A percentile compares a stretch with the other conserved stretches of the same genome.
These are phyloP conservation scores for Lasioglossum baleicum DNA, from an alignment of 1,140 invertebrate species.

Conservation along the genomic window DNA sequence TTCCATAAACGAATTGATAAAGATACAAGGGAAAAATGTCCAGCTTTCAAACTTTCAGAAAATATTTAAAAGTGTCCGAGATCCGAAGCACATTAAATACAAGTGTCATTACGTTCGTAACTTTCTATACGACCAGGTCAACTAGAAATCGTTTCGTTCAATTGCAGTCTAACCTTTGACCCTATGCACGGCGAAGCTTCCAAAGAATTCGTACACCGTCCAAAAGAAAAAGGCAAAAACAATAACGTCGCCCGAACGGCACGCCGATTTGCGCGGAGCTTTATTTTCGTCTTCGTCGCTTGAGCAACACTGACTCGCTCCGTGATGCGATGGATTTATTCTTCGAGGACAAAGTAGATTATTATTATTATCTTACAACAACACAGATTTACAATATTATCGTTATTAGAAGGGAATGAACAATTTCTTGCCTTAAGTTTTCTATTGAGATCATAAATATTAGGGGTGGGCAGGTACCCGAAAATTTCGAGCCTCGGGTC, in stretches of 20 bases:
- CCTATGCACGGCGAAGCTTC: slow-evolving; percentile 2
- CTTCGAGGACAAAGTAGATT: neutral
- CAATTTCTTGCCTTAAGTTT: too few relatives aligned
- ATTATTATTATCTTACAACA: too few relatives aligned
- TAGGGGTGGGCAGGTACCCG: too few relatives aligned
- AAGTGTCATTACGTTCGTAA: neutral
- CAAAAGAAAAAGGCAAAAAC: neutral
- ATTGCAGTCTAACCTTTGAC: slow-evolving; percentile 23
- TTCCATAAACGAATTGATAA: too few relatives aligned
- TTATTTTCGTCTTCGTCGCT: slow-evolving; percentile 57
- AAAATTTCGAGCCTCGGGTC: too few relatives aligned
- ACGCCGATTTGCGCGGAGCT: slow-evolving; percentile 33
- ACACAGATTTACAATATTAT: too few relatives aligned
- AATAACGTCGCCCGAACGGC: neutral
- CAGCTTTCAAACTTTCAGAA: too few relatives aligned
- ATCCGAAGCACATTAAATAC: neutral
- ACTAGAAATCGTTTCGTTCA: slow-evolving; percentile 28
- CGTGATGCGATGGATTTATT: slow-evolving; percentile 69
- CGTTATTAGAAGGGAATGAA: too few relatives aligned
- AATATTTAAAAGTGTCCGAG: too few relatives aligned
- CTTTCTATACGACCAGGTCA: neutral
- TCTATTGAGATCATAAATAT: too few relatives aligned
- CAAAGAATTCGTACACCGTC: slow-evolving; percentile 14
- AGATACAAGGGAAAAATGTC: too few relatives aligned
- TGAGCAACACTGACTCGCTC: slow-evolving; percentile 24